These are phyloP conservation scores for Kryptolebias marmoratus DNA, from an alignment of 2,113 vertebrate species.

Conservation along the genomic window DNA sequence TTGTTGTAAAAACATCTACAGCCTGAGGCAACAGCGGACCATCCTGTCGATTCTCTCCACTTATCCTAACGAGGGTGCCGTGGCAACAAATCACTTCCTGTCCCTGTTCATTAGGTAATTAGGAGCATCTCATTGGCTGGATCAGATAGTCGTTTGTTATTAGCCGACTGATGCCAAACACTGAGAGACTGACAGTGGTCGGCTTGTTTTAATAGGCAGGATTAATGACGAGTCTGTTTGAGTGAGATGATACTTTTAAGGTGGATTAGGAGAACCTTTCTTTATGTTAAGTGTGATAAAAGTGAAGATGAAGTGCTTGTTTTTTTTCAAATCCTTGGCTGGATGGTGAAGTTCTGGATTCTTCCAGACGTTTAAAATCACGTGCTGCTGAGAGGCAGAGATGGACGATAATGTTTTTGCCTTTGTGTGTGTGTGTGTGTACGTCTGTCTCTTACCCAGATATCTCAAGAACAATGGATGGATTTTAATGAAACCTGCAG, in stretches of 20 bases:
- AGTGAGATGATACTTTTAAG: conserved; percentile 43
- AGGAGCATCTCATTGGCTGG: conserved; percentile 76
- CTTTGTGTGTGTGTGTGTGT: too few relatives aligned
- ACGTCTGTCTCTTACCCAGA: too few relatives aligned
- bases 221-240: conserved; percentile 40
- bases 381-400: not conserved
- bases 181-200: conserved; percentile 37
- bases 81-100: conserved; percentile 82
- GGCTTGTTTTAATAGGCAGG: not conserved
- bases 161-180: conserved; percentile 55
- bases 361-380: conserved; percentile 8
- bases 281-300: conserved; percentile 53
- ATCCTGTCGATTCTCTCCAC: conserved; percentile 80
- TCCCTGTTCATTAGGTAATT: conserved; percentile 84
- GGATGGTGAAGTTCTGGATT: conserved; percentile 18
- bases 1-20: conserved; percentile 37
- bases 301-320: conserved; percentile 42
- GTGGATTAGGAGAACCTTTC: conserved; percentile 28
- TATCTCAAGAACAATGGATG: too few relatives aligned
- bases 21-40: conserved; percentile 55
- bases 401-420: conserved; percentile 8
- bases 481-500: too few relatives aligned
- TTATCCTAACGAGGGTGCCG: conserved; percentile 83
- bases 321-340: conserved; percentile 35
- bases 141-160: conserved; percentile 77